These are phyloP conservation scores for Enteromius unitaeniatus DNA, from an alignment of 2,797 vertebrate genomes.

Conservation along the genomic window DNA sequence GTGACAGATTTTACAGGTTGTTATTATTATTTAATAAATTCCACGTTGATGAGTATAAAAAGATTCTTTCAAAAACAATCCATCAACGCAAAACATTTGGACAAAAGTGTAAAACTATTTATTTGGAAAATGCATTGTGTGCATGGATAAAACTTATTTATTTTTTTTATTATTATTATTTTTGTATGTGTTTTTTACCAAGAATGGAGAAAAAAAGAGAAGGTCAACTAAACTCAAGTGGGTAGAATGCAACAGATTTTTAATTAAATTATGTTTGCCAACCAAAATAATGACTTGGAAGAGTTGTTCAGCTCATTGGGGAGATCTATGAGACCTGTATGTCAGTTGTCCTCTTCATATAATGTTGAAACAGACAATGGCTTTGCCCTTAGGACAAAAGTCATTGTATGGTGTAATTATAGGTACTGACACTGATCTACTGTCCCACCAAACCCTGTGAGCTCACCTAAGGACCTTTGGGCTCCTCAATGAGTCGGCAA, in stretches of 20 bases:
- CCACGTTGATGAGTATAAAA: background rate
- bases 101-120: background rate
- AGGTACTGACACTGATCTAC: background rate
- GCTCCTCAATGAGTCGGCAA: background rate
- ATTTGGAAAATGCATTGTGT: background rate
- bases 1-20: background rate
- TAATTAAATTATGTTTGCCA: background rate
- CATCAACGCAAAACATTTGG: background rate
- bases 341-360: background rate
- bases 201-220: background rate
- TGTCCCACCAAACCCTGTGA: background rate
- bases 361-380: background rate
- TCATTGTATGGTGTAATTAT: constrained; percentile 25
- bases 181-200: background rate
- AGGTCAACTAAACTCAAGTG: background rate
- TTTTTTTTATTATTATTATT: too few relatives aligned
- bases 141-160: too few relatives aligned
- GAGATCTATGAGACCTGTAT: background rate
- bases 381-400: background rate
- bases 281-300: constrained; percentile 10
- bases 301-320: background rate
- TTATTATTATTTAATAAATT: background rate
- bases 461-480: constrained; percentile 30
- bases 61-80: background rate
- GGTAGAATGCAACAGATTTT: background rate